phyloP scores from a whole-genome alignment of 2,888 invertebrate species.

The Drosophila quasianomalipes region DNA sequence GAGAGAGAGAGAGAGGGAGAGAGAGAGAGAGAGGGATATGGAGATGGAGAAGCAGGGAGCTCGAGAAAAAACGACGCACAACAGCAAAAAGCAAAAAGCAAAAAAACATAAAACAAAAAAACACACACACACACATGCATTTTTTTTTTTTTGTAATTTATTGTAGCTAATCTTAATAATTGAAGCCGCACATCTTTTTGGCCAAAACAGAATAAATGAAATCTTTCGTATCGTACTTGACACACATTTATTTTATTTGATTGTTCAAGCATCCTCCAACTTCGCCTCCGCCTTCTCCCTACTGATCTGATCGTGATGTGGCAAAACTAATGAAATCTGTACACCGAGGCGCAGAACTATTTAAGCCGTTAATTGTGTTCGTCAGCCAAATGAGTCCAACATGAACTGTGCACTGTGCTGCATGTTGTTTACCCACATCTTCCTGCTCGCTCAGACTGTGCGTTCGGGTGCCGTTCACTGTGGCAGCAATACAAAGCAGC shows the following conservation, averaged over 20 bases:
- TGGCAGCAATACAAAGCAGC: slow-evolving; percentile 12
- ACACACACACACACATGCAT: background rate
- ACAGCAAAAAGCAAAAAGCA: slow-evolving; percentile 1
- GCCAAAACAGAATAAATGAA: slow-evolving; percentile 54
- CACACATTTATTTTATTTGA: slow-evolving; percentile 29
- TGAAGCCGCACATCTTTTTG: slow-evolving; percentile 41
- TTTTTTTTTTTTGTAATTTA: slow-evolving; percentile 74
- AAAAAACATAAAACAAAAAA: slow-evolving; percentile 3
- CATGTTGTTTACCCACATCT: slow-evolving; percentile 4
- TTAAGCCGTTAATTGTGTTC: slow-evolving; percentile 26
- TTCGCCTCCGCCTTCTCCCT: background rate
- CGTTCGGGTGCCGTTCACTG: slow-evolving; percentile 15
- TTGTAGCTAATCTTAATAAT: slow-evolving; percentile 54
- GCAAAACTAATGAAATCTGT: background rate
- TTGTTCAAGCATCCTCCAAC: slow-evolving; percentile 1
- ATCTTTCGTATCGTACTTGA: slow-evolving; percentile 53
- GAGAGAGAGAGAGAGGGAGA: background rate
- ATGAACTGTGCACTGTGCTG: slow-evolving; percentile 25
- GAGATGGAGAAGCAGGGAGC: background rate
- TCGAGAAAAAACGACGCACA: background rate
- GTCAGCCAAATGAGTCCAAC: slow-evolving; percentile 5
- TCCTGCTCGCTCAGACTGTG: slow-evolving; percentile 9
- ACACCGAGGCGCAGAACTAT: slow-evolving; percentile 27
- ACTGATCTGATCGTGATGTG: slow-evolving; percentile 1
- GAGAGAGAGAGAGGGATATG: background rate